phyloP scores from a whole-genome alignment of 2,797 vertebrate genomes.

The Alosa sapidissima region DNA sequence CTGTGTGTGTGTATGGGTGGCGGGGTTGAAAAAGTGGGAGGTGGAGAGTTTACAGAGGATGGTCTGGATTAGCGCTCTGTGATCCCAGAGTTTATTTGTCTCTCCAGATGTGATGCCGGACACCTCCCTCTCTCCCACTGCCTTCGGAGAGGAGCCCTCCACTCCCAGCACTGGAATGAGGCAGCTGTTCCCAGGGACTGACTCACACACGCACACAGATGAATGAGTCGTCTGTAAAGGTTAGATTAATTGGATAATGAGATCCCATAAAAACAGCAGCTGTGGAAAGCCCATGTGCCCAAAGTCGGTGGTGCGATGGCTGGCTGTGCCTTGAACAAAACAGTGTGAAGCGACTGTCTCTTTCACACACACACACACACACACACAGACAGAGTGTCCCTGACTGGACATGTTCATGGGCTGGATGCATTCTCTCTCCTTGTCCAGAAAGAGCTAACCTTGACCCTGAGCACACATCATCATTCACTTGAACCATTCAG shows the following conservation, averaged over 20 bases:
- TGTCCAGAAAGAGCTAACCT: neutral
- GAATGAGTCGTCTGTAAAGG: neutral
- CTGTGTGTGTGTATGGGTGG: neutral
- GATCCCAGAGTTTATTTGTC: slow-evolving; percentile 19
- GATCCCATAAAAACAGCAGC: slow-evolving; percentile 11
- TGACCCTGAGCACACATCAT: neutral
- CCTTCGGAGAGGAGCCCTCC: neutral
- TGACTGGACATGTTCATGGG: no score
- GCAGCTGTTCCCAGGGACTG: neutral
- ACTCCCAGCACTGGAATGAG: neutral
- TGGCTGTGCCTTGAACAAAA: neutral
- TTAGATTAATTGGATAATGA: slow-evolving; percentile 14
- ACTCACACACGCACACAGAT: neutral
- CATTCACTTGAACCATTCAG: neutral
- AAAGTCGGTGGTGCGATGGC: neutral
- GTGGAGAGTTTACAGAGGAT: neutral
- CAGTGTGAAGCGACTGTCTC: neutral
- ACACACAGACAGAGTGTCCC: neutral
- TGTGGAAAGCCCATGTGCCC: neutral
- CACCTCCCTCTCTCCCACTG: neutral
- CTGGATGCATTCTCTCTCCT: neutral
- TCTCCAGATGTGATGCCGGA: slow-evolving; percentile 20
- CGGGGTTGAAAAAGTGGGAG: neutral
- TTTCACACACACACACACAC: neutral
- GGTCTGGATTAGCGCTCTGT: slow-evolving; percentile 1